Evolutionary conservation across 2,113 vertebrate genomes (phyloP), one percentile per base, ranked within the genome.

Genomic region (Okapia johnstoni): DNA sequence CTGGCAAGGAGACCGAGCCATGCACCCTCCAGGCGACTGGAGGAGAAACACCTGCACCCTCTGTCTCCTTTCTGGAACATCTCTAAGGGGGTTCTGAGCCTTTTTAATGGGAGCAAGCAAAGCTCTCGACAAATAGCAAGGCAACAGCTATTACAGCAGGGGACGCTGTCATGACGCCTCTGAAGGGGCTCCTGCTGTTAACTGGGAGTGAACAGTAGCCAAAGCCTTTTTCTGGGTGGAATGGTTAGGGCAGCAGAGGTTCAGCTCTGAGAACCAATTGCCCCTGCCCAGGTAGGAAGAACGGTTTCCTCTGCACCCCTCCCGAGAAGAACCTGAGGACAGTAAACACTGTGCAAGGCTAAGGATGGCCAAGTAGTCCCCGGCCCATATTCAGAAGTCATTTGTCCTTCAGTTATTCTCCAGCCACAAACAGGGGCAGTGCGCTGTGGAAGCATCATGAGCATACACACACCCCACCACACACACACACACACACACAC

Each of bases 381-480:
- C 12, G 0, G 40, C 40, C 30, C 66, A 55, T 26, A 66, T 21
- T 66, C 73, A 54, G 28, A 84, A 30, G 54, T 23, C 6, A 2
- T 61, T 30, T 83, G 23, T 55, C 85, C 33, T 23, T 52, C 57
- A 11, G 17, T 16, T 86, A 25, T 57, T 90, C 85, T 81, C 80
- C 60, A 70, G 21, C 26, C 55, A 70, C 63, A 91, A 60, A 61
- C 17, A 21, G 90, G 2, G 48, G 6, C 60, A 43, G 36, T 6
- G 13, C 33, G 10, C 11, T 2, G 1, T 60, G 57, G n/a, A 57
- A 11, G 25, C 17, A 9, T 46, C 11, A 1, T 0, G 6, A 25
- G 26, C 1, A 17, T 7, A 3, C 10, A 30, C 9, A 7, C 5
- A 2, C 11, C 19, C 79, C 10, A 80, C 48, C 2, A 2, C 2